Evolutionary conservation across 2,888 invertebrate species (phyloP).

Genomic region (Eupithecia abbreviata): DNA sequence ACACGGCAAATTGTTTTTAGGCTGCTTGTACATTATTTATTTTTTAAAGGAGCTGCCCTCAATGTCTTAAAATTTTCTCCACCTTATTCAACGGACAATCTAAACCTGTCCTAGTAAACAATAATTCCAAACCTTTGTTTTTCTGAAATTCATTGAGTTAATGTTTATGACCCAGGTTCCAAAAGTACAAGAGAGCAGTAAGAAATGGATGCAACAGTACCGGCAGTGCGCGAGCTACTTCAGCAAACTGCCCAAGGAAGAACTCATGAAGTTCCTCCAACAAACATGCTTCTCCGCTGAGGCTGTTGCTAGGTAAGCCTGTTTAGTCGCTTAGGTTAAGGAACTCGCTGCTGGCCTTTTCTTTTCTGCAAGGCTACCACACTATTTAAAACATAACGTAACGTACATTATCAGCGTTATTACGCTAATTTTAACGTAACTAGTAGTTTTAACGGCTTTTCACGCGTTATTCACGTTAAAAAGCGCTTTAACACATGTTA

Average conservation of each 20-base stretch:
- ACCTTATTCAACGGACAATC: too few species aligned
- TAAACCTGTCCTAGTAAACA: too few species aligned
- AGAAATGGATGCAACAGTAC: slow-evolving; percentile 83
- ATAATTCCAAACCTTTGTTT: neutral
- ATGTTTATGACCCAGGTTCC: slow-evolving; percentile 49
- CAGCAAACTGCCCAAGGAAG: slow-evolving; percentile 74
- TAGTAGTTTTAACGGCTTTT: too few species aligned
- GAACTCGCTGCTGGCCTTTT: neutral
- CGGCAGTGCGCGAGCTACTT: slow-evolving; percentile 79
- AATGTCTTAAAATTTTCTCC: too few species aligned
- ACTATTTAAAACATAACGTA: too few species aligned
- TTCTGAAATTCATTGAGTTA: neutral
- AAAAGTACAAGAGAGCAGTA: slow-evolving; percentile 56
- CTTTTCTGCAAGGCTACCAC: neutral
- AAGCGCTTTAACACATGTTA: too few species aligned
- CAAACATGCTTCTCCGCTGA: slow-evolving; percentile 69
- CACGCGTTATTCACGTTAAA: too few species aligned
- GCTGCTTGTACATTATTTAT: too few species aligned
- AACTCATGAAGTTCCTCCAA: slow-evolving; percentile 66
- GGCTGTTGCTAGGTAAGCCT: slow-evolving; percentile 63
- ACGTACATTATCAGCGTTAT: too few species aligned
- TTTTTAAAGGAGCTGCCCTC: too few species aligned
- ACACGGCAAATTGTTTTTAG: too few species aligned
- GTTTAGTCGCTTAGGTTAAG: neutral
- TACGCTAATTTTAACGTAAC: too few species aligned